phyloP scores from a whole-genome alignment of 2,888 invertebrate genomes.

The Scaptomyza parva region DNA sequence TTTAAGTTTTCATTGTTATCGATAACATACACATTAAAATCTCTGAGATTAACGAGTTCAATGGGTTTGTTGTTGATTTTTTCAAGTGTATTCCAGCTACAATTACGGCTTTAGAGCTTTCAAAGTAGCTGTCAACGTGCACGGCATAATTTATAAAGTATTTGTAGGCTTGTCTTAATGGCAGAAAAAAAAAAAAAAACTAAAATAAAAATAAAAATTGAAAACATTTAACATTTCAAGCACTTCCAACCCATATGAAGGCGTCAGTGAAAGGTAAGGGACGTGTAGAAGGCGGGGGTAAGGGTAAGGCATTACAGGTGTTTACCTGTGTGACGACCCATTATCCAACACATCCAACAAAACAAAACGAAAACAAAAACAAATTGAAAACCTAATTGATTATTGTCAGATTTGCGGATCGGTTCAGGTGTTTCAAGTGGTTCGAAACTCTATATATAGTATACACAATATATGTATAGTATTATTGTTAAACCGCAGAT shows the following conservation, averaged over 20 bases:
- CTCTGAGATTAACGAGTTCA: too few species aligned
- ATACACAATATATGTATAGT: not conserved
- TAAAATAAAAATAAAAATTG: slow-evolving; percentile 47
- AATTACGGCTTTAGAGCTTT: slow-evolving; percentile 10
- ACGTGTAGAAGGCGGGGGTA: not conserved
- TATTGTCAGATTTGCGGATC: slow-evolving; percentile 53
- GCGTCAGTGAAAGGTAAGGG: not conserved
- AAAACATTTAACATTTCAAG: slow-evolving; percentile 73
- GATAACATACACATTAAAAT: not conserved
- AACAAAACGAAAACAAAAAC: slow-evolving; percentile 31
- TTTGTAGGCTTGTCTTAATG: slow-evolving; percentile 80
- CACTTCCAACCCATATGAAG: slow-evolving; percentile 54
- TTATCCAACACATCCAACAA: slow-evolving; percentile 39
- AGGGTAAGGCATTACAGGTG: slow-evolving; percentile 25
- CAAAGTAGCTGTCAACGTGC: slow-evolving; percentile 58
- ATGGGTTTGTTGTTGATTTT: not conserved
- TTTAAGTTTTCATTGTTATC: not conserved
- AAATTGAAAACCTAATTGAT: slow-evolving; percentile 67
- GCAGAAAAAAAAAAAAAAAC: slow-evolving; percentile 24
- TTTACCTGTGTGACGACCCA: slow-evolving; percentile 35
- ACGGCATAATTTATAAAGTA: slow-evolving; percentile 68
- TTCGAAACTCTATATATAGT: slow-evolving; percentile 12
- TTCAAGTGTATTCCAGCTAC: not conserved
- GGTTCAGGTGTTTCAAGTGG: slow-evolving; percentile 22
- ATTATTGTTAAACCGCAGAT: too few species aligned